These are phyloP conservation scores for Alethe castanea DNA, from an alignment of 2,113 vertebrate genomes.

Conservation along the genomic window DNA sequence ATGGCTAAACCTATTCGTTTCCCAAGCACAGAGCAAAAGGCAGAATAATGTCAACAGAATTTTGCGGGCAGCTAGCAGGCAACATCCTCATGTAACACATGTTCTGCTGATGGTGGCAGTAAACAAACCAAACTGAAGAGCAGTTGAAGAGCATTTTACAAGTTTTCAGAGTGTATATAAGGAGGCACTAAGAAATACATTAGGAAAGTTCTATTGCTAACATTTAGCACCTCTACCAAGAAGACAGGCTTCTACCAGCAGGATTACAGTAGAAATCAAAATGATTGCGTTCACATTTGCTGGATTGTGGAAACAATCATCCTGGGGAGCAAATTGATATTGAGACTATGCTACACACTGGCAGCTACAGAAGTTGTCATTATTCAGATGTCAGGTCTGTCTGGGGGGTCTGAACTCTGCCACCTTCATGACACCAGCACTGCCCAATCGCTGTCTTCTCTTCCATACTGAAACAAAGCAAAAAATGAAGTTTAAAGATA, in stretches of 20 bases:
- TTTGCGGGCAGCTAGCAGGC: not conserved
- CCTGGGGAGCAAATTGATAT: constrained; percentile 2
- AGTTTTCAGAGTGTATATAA: constrained; percentile 1
- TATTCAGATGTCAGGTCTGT: not conserved
- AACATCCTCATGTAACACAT: not conserved
- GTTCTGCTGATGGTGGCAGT: not conserved
- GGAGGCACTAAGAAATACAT: constrained; percentile 59
- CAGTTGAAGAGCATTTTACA: constrained; percentile 61
- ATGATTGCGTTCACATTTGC: constrained; percentile 40
- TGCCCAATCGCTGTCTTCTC: constrained; percentile 78
- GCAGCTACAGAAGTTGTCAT: constrained; percentile 33
- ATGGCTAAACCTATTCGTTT: not conserved
- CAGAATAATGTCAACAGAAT: not conserved
- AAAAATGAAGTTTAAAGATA: constrained; percentile 20
- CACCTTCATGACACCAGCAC: constrained; percentile 69
- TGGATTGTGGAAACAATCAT: constrained; percentile 44
- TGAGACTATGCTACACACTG: constrained; percentile 41
- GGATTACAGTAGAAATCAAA: constrained; percentile 43
- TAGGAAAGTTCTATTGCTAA: constrained; percentile 64
- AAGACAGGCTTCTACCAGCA: constrained; percentile 41
- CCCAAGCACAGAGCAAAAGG: not conserved
- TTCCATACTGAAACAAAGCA: constrained; percentile 77
- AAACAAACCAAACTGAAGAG: constrained; percentile 41
- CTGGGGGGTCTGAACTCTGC: not conserved
- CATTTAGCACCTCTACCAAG: constrained; percentile 62